Percentiles rank a stretch among this genome's conserved stretches.
Evolutionary conservation across 2,113 vertebrate species (phyloP).

Genomic region (Erpornis zantholeuca): DNA sequence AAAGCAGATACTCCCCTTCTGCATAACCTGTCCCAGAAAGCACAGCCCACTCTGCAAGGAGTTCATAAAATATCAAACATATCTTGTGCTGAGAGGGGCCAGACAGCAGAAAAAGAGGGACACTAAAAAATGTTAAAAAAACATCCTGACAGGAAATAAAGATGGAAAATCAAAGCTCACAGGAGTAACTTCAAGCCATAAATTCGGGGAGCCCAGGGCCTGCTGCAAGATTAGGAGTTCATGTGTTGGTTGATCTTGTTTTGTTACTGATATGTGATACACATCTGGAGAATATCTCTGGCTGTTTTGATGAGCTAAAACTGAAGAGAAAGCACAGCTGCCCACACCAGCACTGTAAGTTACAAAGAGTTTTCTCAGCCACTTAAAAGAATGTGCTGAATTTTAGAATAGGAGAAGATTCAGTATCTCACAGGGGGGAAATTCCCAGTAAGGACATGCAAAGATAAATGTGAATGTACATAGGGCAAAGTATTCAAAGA

Average conservation of each 20-base stretch:
- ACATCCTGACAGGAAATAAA: background rate
- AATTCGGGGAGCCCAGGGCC: background rate
- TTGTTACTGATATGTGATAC: background rate
- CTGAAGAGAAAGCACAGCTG: background rate
- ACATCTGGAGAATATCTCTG: too few relatives aligned
- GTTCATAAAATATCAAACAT: background rate
- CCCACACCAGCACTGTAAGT: background rate
- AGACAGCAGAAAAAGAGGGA: background rate
- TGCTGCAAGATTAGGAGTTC: background rate
- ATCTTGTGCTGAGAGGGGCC: background rate
- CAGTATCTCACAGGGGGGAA: accelerated
- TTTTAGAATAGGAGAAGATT: background rate
- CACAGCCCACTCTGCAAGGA: accelerated
- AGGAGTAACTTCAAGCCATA: background rate
- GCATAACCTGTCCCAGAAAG: background rate
- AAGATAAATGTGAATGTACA: background rate
- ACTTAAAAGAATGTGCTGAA: background rate
- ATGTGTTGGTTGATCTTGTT: background rate
- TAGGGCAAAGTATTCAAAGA: background rate
- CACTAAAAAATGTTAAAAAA: background rate
- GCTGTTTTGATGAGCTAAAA: background rate
- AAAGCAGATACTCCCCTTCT: background rate
- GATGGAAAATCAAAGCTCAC: background rate
- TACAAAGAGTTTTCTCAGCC: background rate
- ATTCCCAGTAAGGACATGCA: background rate